A percentile compares a stretch with the other conserved stretches of the same genome.
phyloP scores from a whole-genome alignment of 2,113 vertebrate species.

The Oreochromis niloticus region DNA sequence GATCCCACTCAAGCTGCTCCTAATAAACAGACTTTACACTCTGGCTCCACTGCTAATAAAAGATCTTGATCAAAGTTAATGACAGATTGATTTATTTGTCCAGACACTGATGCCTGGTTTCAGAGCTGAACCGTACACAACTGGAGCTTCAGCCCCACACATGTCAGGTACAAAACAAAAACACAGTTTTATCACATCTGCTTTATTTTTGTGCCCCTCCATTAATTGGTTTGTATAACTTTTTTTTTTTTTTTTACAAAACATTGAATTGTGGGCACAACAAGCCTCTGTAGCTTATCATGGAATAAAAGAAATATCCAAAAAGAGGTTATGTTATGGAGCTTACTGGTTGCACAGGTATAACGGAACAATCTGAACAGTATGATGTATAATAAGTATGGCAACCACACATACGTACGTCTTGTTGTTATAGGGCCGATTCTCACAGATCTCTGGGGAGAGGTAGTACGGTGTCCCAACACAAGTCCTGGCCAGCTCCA shows the following conservation, averaged over 20 bases:
- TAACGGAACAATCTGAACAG: neutral
- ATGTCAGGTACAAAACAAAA: neutral
- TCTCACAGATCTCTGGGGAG: constrained; percentile 94
- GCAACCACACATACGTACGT: constrained; percentile 72
- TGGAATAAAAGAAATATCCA: neutral
- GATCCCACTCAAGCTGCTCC: neutral
- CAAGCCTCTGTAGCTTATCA: neutral
- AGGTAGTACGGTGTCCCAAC: constrained; percentile 90
- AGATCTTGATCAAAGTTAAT: neutral
- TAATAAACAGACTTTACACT: neutral
- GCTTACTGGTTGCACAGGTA: neutral
- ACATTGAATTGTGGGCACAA: neutral
- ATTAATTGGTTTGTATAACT: neutral
- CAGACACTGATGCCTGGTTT: neutral
- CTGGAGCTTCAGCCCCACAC: neutral
- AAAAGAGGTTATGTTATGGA: neutral
- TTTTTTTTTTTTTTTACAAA: neutral
- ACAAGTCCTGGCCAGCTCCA: constrained; percentile 84
- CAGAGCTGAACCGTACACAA: neutral
- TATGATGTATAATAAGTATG: neutral
- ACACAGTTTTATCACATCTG: neutral
- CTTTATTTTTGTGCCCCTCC: neutral
- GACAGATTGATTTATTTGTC: neutral
- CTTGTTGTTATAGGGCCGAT: constrained; percentile 90
- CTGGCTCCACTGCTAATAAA: neutral